Conservation (phyloP, 2,888 invertebrate species). For the Acanthopleura granulata region DNA sequence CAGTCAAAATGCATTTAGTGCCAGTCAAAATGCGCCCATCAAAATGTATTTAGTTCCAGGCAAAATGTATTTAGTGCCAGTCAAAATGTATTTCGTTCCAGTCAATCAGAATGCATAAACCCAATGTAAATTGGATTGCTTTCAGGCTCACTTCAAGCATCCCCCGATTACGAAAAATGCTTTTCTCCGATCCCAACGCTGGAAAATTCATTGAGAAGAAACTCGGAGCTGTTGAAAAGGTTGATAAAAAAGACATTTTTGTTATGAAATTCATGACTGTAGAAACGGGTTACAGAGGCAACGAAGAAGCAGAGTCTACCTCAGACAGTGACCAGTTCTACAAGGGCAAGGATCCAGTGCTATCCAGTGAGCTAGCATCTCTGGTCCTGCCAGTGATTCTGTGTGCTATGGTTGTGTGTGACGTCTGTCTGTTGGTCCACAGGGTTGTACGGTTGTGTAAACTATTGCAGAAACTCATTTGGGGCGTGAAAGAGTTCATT, state of each 20-base stretch:
- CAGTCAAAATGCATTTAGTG: too few relatives aligned
- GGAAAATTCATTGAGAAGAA: not conserved
- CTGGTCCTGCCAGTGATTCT: conserved; percentile 34
- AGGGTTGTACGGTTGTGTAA: conserved; percentile 52
- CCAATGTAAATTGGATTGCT: not conserved
- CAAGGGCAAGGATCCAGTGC: not conserved
- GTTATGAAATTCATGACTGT: conserved; percentile 4
- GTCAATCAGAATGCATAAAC: too few relatives aligned
- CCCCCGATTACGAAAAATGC: not conserved
- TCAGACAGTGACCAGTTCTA: not conserved
- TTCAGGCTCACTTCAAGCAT: not conserved
- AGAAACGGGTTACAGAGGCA: not conserved
- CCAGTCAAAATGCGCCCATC: too few relatives aligned
- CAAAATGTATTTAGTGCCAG: too few relatives aligned
- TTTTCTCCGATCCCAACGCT: not conserved
- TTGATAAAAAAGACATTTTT: not conserved
- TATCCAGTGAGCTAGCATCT: not conserved
- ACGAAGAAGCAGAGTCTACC: not conserved
- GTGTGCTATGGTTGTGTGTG: conserved; percentile 49
- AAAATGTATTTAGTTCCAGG: too few relatives aligned
- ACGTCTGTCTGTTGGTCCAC: conserved; percentile 48
- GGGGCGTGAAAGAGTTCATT: conserved; percentile 51
- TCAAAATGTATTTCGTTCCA: too few relatives aligned
- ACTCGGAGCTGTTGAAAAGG: not conserved
- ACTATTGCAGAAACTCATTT: conserved; percentile 42